Base-by-base conservation (phyloP, 2,888 invertebrate genomes). In the Actias luna region DNA sequence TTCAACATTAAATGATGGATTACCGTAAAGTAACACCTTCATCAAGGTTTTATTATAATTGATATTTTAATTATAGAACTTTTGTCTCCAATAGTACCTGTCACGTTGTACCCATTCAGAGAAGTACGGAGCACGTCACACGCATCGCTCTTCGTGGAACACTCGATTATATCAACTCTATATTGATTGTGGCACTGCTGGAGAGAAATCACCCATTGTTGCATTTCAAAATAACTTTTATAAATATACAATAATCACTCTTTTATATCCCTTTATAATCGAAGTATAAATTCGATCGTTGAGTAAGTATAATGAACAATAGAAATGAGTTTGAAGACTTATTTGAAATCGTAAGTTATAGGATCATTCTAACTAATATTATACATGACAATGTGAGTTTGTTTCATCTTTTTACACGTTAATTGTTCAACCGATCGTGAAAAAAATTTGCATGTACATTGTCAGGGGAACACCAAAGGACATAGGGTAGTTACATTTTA, bases 81-180 rank as follows among this genome's bases (percentile, higher is more conserved):
- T 60, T 59, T 64, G n/a, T 66, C 36, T 63, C n/a, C 68, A 71
- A 64, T 66, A 77, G 79, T 84, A 79, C 81, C 59, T 65, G 68
- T 70, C 67, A 78, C 74, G 75, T 76, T 79, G 80, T 65, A 70
- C 69, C 75, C 68, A 59, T 87, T 86, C 85, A 78, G 68, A 78
- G 85, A 86, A 86, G 74, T 71, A 69, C 74, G 79, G 83, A 80
- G 82, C 86, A 85, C 83, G 85, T 85, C 75, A 85, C 87, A 85
- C 83, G 84, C 84, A 78, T 79, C 65, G 81, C 67, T 68, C 73
- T 88, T 87, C 88, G 75, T 72, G 72, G 88, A 88, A 88, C 66
- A 52, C 73, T 69, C 74, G 79, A 84, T 88, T 84, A 85, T 87
- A 83, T 82, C 69, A 69, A 73, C 73, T 65, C 75, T 27, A 75